phyloP scores from a whole-genome alignment of 2,888 invertebrate species.

The Anthophora plumipes region DNA sequence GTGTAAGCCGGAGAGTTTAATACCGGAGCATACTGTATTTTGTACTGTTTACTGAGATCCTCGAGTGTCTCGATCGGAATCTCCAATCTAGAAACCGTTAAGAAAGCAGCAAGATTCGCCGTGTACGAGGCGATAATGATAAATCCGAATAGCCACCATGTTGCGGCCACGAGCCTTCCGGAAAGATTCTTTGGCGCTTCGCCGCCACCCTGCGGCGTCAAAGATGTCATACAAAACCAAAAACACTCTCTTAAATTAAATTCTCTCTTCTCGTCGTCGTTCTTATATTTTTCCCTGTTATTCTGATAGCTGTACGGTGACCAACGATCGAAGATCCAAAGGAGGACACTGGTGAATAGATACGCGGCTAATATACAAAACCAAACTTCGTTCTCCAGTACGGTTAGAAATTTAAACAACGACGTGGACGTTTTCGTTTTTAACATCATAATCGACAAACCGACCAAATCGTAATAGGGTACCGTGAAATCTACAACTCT shows the following conservation, averaged over 20 bases:
- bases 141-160: conserved; percentile 99
- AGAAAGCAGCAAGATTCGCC: conserved; percentile 98
- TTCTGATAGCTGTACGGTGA: conserved; percentile 99
- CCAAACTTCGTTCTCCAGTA: conserved; percentile 98
- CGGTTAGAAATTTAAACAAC: conserved; percentile 97
- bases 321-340: conserved; percentile 99
- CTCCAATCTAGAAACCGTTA: conserved; percentile 96
- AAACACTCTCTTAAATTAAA: conserved; percentile 98
- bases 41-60: conserved; percentile 97
- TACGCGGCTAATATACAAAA: conserved; percentile 97
- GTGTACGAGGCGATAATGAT: conserved; percentile 99
- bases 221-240: conserved; percentile 99
- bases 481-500: conserved; percentile 99
- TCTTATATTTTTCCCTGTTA: conserved; percentile 95
- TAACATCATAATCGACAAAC: conserved; percentile 98
- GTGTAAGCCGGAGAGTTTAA: conserved; percentile 95
- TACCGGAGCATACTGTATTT: conserved; percentile 97
- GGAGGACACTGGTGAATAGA: conserved; percentile 96
- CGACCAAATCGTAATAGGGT: conserved; percentile 98
- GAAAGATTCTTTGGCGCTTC: conserved; percentile 98
- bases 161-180: conserved; percentile 97
- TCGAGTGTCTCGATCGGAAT: conserved; percentile 97
- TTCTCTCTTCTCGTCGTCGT: conserved; percentile 96
- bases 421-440: conserved; percentile 95
- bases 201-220: conserved; percentile 97